phyloP scores from a whole-genome alignment of 2,888 invertebrate species.

The Lutraria lutraria region DNA sequence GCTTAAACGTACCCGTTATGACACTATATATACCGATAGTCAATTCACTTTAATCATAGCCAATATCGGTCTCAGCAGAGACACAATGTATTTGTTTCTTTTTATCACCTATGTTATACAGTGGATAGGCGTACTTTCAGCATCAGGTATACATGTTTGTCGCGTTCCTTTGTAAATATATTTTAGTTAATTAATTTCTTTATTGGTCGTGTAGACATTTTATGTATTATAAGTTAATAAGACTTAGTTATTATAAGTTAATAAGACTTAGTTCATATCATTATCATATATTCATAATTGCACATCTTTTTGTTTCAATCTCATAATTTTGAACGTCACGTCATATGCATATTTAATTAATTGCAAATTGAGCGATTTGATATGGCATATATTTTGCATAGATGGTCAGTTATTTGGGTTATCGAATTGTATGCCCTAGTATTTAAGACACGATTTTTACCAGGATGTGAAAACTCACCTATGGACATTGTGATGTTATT shows the following conservation, averaged over 20 bases:
- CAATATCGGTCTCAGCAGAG: not conserved
- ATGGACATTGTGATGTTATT: slow-evolving; percentile 14
- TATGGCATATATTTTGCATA: no score
- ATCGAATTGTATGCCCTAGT: no score
- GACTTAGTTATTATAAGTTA: no score
- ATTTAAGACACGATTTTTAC: no score
- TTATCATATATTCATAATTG: no score
- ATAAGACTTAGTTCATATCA: no score
- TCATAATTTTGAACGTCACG: no score
- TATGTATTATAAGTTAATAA: no score
- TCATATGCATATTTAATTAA: no score
- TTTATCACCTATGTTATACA: not conserved
- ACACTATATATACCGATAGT: not conserved
- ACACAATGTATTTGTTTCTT: not conserved
- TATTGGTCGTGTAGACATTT: not conserved
- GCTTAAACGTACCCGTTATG: not conserved
- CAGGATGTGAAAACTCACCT: slow-evolving; percentile 22
- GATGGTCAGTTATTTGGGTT: no score
- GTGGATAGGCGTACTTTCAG: not conserved
- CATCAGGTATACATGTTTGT: not conserved
- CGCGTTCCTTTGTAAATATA: not conserved
- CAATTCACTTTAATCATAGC: not conserved
- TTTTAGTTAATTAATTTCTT: not conserved
- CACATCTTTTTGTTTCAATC: no score
- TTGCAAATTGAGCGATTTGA: no score